These are phyloP conservation scores for Meriones psammophilus DNA, from an alignment of 2,797 vertebrate genomes.

Conservation along the genomic window DNA sequence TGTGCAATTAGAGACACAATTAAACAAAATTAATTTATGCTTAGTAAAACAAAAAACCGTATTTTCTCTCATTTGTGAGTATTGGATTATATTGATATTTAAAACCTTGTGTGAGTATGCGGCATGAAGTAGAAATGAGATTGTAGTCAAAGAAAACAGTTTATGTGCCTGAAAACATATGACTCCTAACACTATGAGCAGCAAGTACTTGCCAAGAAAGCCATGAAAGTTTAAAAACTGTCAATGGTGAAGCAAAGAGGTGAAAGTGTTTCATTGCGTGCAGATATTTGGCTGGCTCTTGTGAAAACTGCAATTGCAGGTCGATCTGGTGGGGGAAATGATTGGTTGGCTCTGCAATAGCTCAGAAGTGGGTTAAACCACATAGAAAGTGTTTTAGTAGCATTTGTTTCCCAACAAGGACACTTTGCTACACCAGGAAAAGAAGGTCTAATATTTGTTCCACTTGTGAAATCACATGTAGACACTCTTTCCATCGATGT, in stretches of 20 bases:
- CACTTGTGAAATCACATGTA: background rate
- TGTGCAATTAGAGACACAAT: background rate
- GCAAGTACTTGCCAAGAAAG: background rate
- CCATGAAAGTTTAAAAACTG: background rate
- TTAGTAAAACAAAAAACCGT: background rate
- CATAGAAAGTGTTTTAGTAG: background rate
- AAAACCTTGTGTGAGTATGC: background rate
- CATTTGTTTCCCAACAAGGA: background rate
- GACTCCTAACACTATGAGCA: no score
- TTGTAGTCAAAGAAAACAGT: background rate
- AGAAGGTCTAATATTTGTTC: background rate
- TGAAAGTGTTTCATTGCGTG: background rate
- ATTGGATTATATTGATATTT: background rate
- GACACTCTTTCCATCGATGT: background rate
- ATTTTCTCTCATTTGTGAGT: background rate
- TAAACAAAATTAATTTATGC: background rate
- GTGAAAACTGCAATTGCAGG: fast-evolving
- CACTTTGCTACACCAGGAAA: background rate
- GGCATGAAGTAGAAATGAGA: background rate
- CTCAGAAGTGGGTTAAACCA: background rate
- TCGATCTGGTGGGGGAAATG: background rate
- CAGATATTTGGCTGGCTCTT: background rate
- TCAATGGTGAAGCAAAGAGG: background rate
- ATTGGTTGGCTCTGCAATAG: background rate
- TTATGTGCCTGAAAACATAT: background rate